Conservation (phyloP, 2,113 vertebrate species). For the Engystomops pustulosus region DNA sequence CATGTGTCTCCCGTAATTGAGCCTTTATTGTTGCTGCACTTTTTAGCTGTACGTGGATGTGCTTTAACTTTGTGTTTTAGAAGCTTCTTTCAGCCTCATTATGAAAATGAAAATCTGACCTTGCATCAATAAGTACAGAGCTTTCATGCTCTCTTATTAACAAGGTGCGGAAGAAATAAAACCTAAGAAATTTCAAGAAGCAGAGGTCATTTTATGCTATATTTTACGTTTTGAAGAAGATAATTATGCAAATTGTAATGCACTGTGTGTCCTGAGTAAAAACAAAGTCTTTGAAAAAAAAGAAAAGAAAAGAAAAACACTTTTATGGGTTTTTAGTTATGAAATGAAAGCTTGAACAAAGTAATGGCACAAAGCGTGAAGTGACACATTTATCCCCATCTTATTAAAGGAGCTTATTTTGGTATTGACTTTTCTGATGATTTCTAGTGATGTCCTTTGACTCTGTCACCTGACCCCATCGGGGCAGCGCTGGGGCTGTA, state of each 20-base stretch:
- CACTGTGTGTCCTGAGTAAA: background rate
- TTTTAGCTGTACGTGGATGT: background rate
- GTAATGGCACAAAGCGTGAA: conserved; percentile 21
- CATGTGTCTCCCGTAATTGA: conserved; percentile 20
- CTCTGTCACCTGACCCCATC: conserved; percentile 77
- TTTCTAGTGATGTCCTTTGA: conserved; percentile 79
- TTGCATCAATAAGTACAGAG: conserved; percentile 13
- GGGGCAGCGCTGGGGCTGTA: conserved; percentile 73
- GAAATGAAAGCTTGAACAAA: conserved; percentile 19
- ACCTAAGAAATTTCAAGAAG: background rate
- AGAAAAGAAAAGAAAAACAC: background rate
- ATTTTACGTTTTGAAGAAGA: conserved; percentile 8
- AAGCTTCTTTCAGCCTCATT: conserved; percentile 33
- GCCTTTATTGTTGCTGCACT: conserved; percentile 14
- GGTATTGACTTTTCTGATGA: conserved; percentile 71
- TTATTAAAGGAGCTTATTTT: conserved; percentile 55
- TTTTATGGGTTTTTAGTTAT: conserved; percentile 2
- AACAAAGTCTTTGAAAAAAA: background rate
- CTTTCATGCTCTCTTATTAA: conserved; percentile 28
- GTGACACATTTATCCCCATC: conserved; percentile 22
- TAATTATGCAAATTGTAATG: conserved; percentile 44
- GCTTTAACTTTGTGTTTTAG: conserved; percentile 47
- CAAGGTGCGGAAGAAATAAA: conserved; percentile 6
- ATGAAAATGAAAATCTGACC: conserved; percentile 35
- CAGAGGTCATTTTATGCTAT: conserved; percentile 32